These are phyloP conservation scores for Platysternon megacephalum DNA, from an alignment of 2,113 vertebrate genomes.

Conservation along the genomic window DNA sequence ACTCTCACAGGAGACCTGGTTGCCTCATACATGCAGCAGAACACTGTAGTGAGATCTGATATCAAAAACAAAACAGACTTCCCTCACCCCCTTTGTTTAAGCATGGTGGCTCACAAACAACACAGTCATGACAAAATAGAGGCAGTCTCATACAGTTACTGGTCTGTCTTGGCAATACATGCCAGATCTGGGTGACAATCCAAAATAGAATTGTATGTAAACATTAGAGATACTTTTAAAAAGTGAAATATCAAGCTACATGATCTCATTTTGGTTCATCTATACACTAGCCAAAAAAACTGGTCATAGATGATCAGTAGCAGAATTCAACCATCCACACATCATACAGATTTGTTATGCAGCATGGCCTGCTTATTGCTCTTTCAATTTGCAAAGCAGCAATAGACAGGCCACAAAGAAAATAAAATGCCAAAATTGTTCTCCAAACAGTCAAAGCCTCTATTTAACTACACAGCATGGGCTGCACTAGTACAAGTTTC, in stretches of 20 bases:
- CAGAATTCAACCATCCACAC: constrained; percentile 36
- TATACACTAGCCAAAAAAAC: constrained; percentile 58
- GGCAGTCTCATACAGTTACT: background rate
- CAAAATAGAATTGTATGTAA: constrained; percentile 47
- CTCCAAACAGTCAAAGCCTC: background rate
- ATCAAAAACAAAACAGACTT: background rate
- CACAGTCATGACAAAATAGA: background rate
- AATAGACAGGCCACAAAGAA: constrained; percentile 32
- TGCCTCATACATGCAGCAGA: background rate
- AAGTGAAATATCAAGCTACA: background rate
- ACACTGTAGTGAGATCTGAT: background rate
- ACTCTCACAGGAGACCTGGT: background rate
- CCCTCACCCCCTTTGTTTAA: background rate
- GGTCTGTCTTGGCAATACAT: constrained; percentile 25
- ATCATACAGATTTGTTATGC: background rate
- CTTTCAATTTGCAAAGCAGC: constrained; percentile 28
- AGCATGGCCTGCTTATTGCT: constrained; percentile 46
- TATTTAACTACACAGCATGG: accelerated
- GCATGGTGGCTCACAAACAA: background rate
- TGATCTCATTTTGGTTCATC: constrained; percentile 37
- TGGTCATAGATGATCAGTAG: constrained; percentile 58
- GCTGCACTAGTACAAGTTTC: accelerated
- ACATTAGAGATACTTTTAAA: background rate
- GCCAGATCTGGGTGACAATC: constrained; percentile 27
- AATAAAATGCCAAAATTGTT: background rate